These are phyloP conservation scores for Dryobates pubescens DNA, from an alignment of 2,797 vertebrate genomes.

Conservation along the genomic window DNA sequence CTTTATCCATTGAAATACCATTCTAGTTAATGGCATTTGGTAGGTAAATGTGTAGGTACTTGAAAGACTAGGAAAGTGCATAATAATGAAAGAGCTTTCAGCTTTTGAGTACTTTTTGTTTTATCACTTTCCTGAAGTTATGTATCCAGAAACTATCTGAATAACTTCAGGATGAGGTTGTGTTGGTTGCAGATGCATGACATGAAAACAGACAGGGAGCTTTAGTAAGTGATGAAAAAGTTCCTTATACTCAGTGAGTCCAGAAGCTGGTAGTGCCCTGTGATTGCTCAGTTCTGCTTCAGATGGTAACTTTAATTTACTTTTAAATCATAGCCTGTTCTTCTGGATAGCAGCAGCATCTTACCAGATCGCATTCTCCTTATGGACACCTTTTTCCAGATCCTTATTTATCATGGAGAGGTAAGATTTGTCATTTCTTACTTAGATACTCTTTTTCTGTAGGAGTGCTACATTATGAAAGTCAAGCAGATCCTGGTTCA, in stretches of 20 bases:
- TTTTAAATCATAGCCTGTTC: slow-evolving; percentile 85
- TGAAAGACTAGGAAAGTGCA: not conserved
- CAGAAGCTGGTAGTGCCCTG: not conserved
- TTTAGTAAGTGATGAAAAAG: not conserved
- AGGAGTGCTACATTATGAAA: not conserved
- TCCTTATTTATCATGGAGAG: slow-evolving; percentile 98
- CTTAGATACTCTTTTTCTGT: not conserved
- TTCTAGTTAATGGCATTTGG: not conserved
- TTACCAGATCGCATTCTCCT: slow-evolving; percentile 95
- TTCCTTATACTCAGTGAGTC: not conserved
- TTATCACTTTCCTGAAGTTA: slow-evolving; percentile 16
- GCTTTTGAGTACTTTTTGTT: not conserved
- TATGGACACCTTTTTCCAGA: slow-evolving; percentile 99
- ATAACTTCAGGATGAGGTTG: slow-evolving; percentile 10
- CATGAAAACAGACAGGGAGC: not conserved
- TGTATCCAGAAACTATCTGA: not conserved
- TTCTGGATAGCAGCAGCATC: slow-evolving; percentile 97
- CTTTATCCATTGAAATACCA: not conserved
- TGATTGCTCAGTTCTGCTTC: not conserved
- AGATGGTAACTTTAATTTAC: not conserved
- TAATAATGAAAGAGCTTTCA: not conserved
- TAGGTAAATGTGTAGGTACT: not conserved
- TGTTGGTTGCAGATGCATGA: not conserved
- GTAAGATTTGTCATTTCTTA: slow-evolving; percentile 74
- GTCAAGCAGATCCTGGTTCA: not conserved